Conservation (phyloP, 2,113 vertebrate species). For the Oreocharis arfaki region DNA sequence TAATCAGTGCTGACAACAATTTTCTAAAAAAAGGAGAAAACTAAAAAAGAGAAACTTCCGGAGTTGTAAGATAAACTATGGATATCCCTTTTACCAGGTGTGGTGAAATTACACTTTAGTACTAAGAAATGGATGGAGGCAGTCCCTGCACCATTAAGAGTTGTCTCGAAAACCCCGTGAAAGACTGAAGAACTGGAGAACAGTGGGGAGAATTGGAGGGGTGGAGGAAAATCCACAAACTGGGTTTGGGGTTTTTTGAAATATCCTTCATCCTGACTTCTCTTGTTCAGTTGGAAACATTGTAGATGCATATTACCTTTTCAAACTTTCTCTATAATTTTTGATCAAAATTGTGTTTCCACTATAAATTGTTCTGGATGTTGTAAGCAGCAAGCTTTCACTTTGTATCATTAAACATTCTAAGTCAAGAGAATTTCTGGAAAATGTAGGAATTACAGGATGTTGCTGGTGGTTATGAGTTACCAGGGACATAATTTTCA, state of each 20-base stretch:
- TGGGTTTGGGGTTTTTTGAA: not conserved
- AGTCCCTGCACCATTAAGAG: not conserved
- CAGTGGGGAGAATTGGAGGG: not conserved
- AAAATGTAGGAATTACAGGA: not conserved
- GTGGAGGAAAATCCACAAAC: not conserved
- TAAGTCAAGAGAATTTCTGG: not conserved
- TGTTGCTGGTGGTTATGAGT: not conserved
- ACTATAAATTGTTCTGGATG: rapidly evolving
- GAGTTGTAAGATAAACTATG: not conserved
- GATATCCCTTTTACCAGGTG: not conserved
- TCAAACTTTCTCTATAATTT: not conserved
- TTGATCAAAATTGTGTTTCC: not conserved
- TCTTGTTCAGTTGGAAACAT: not conserved
- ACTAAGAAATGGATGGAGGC: not conserved
- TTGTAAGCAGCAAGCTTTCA: not conserved
- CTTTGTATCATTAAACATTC: not conserved
- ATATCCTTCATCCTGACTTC: not conserved
- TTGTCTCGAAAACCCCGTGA: not conserved
- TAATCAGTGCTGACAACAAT: not conserved
- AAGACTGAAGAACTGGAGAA: not conserved
- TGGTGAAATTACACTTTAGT: not conserved
- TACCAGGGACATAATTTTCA: not conserved
- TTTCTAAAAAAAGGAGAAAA: not conserved
- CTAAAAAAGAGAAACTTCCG: not conserved
- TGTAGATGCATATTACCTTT: not conserved